Conservation (phyloP, 2,113 vertebrate species). For the Nymphicus hollandicus region DNA sequence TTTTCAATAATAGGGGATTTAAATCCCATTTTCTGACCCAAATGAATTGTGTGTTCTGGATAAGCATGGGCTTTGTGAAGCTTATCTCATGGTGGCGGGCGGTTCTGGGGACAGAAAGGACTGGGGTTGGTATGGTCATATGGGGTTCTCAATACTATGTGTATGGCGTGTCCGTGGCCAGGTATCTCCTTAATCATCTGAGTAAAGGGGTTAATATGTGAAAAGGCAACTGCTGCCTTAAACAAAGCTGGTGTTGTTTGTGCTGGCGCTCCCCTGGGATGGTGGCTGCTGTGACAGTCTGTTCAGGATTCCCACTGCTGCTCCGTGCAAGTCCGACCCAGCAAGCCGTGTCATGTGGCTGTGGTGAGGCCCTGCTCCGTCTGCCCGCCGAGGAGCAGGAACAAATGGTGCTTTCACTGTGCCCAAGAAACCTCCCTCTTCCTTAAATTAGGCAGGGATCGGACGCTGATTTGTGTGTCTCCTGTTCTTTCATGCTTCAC, state of each 20-base stretch:
- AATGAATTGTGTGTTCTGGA: neutral
- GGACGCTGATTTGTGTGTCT: neutral
- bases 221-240: neutral
- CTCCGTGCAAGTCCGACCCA: neutral
- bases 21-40: neutral
- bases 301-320: neutral
- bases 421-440: neutral
- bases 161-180: rapidly evolving
- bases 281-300: neutral
- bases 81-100: rapidly evolving
- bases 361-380: neutral
- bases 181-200: neutral
- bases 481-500: neutral
- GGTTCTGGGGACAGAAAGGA: neutral
- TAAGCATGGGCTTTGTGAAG: neutral
- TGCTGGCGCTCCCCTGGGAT: neutral
- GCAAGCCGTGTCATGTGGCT: neutral
- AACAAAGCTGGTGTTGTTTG: slow-evolving; percentile 8
- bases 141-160: neutral
- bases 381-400: neutral
- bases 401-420: neutral
- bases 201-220: neutral
- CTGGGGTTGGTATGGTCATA: rapidly evolving
- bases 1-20: neutral
- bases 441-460: neutral